phyloP scores from a whole-genome alignment of 2,797 vertebrate species.

The Parambassis ranga region DNA sequence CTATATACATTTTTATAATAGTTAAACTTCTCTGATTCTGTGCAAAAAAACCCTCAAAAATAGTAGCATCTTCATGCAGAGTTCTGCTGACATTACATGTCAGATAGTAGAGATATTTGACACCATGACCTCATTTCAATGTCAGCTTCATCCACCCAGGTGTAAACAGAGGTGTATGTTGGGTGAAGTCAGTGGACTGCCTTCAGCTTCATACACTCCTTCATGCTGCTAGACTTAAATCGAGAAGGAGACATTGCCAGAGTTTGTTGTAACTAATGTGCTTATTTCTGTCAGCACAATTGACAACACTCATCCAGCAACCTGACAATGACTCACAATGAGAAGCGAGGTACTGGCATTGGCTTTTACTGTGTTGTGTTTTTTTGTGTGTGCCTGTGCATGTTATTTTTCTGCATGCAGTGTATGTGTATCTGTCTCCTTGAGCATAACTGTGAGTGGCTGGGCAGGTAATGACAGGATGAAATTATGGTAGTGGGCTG shows the following conservation, averaged over 20 bases:
- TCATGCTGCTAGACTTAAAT: conserved; percentile 58
- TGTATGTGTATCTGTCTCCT: conserved; percentile 64
- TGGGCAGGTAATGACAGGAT: conserved; percentile 78
- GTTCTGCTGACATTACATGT: conserved; percentile 1
- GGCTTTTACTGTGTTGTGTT: conserved; percentile 59
- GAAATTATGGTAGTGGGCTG: conserved; percentile 74
- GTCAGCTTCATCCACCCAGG: conserved; percentile 50
- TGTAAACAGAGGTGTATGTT: conserved; percentile 50
- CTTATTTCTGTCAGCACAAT: conserved; percentile 73
- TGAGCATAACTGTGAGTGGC: conserved; percentile 69
- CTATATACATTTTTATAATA: too few relatives aligned
- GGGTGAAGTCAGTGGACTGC: conserved; percentile 45
- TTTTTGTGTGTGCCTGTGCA: conserved; percentile 26
- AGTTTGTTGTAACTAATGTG: conserved; percentile 67
- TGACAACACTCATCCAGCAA: conserved; percentile 66
- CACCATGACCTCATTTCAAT: conserved; percentile 51
- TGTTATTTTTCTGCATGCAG: conserved; percentile 31
- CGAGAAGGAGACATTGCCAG: conserved; percentile 71
- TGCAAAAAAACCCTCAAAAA: too few relatives aligned
- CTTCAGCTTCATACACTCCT: conserved; percentile 47
- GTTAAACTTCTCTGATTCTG: too few relatives aligned
- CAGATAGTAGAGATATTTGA: conserved; percentile 27
- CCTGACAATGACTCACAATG: conserved; percentile 73
- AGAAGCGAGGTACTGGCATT: conserved; percentile 58
- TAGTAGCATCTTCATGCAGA: background rate